Base-by-base conservation (phyloP, 2,797 vertebrate species). In the Chaetodon trifasciatus region DNA sequence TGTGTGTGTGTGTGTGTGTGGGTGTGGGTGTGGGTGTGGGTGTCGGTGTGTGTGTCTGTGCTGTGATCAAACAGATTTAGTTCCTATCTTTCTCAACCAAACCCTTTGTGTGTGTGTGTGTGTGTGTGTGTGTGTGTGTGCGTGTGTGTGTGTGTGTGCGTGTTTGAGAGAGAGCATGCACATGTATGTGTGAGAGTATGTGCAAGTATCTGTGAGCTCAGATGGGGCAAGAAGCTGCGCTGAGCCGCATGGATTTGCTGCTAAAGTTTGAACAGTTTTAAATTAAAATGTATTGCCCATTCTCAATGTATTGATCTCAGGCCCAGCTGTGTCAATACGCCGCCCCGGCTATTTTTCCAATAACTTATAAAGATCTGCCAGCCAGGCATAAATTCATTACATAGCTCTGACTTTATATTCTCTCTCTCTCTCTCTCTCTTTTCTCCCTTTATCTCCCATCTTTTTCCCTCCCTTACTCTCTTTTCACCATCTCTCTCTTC, bases 201-300 rank as follows among this genome's bases (percentile, higher is more conserved):
- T 86, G 85, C 78, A 50, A 47, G 85, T 66, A 13, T 85, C 70
- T 83, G 84, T 77, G 86, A 80, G 88, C 82, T 81, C 35, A 53
- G 81, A 83, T 88, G 85, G 88, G 84, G 91, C 85, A 91, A 77
- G 84, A 86, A 85, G 86, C 86, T 92, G 92, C 94, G 88, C 95
- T 96, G 95, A 96, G 96, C 93, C 92, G 92, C 96, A 97, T 98
- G 95, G 97, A 98, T 98, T 98, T 98, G 95, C 96, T 97, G 97
- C 96, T 97, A 95, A 94, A 96, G 95, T 97, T 96, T 97, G 96
- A 98, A 95, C 96, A 96, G 96, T 97, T 98, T 98, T 96, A 98
- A 99, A 98, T 99, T 98, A 99, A 98, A 99, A 99, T 98, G 97
- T 97, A 98, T 99, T 95, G 95, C 97, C 96, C 96, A 96, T 97